Evolutionary conservation across 2,797 vertebrate genomes (phyloP), one percentile per base, ranked within the genome.

Genomic region (Lagodon rhomboides): DNA sequence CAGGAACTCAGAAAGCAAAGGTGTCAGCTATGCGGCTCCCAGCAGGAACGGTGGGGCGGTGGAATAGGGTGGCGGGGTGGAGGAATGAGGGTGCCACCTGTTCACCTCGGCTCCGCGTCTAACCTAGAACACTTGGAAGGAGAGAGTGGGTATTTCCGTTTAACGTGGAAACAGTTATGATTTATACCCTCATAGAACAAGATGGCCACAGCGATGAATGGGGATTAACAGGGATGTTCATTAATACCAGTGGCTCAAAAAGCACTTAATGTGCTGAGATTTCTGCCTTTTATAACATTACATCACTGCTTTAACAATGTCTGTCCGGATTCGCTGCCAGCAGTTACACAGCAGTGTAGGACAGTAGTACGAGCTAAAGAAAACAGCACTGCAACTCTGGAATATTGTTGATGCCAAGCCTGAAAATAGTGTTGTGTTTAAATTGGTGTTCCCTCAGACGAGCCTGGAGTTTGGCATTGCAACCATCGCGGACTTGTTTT

Each of bases 41-140:
- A 79, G 85, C 79, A 75, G 75, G 80, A 82, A 80, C 55, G 79
- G 77, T 68, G 76, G 75, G 73, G 87, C 61, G 18, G 66, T 53
- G 79, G 77, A 70, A 80, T 27, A 4, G 53, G 69, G 61, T 15
- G 41, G 73, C 6, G 46, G 59, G 56, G 73, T 3, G 59, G 22
- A 61, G 82, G 67, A 83, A 77, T 73, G 68, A 34, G 27, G 83
- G 71, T 63, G 84, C 82, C 94, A 95, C 92, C 93, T 95, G 93
- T 95, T 93, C 91, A 83, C 79, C 83, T 83, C 87, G 41, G 74
- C 75, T 59, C 67, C 80, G 86, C 83, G 60, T 80, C 84, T 47
- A 76, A 77, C 73, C 53, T 22, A 10, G 34, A 18, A 13, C 22
- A 58, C 68, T 65, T 59, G 44, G 60, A 80, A 75, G 66, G 38